phyloP scores from a whole-genome alignment of 2,113 vertebrate species.

The Grallaria varia region DNA sequence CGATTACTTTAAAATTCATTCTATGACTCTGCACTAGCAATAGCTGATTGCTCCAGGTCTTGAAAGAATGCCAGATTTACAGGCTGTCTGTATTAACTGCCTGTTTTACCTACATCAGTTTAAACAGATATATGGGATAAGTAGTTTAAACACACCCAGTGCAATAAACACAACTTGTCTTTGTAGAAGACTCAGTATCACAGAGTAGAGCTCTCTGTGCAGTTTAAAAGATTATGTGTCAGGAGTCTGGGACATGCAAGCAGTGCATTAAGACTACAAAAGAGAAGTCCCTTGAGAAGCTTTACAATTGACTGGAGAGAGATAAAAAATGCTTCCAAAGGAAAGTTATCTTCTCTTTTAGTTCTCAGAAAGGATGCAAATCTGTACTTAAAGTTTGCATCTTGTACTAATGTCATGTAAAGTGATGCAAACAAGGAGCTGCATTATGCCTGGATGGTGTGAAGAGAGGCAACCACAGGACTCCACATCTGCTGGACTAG shows the following conservation, averaged over 20 bases:
- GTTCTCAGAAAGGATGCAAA: neutral
- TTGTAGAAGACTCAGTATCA: neutral
- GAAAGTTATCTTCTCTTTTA: neutral
- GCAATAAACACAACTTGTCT: neutral
- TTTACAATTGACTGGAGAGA: neutral
- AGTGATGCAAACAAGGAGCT: neutral
- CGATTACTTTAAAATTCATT: slow-evolving; percentile 25
- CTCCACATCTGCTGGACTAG: neutral
- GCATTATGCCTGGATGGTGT: neutral
- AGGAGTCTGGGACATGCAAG: neutral
- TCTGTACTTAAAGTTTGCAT: neutral
- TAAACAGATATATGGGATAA: slow-evolving; percentile 3
- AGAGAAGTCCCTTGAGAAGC: neutral
- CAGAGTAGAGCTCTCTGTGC: neutral
- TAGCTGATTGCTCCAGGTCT: neutral
- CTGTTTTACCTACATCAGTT: neutral
- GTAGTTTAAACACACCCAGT: neutral
- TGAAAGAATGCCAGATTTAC: slow-evolving; percentile 3
- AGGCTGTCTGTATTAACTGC: neutral
- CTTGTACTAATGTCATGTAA: neutral
- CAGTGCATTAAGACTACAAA: neutral
- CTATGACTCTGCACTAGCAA: neutral
- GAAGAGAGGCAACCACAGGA: neutral
- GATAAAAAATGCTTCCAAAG: neutral
- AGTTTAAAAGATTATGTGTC: neutral